phyloP scores from a whole-genome alignment of 2,888 invertebrate genomes.

The Conomelus anceps region DNA sequence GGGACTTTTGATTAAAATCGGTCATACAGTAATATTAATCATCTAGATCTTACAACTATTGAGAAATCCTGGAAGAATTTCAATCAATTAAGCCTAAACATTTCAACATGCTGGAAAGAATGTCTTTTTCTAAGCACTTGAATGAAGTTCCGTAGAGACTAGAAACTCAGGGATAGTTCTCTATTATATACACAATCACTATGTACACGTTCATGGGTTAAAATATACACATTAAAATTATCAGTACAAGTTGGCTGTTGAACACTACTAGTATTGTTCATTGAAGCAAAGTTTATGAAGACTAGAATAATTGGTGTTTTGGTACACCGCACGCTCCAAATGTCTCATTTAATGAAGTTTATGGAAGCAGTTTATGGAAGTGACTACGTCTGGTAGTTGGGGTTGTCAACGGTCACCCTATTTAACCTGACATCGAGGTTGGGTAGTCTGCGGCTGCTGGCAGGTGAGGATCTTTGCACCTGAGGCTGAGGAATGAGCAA shows the following conservation, averaged over 20 bases:
- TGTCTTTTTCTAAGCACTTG: neutral
- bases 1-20: neutral
- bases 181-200: neutral
- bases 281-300: neutral
- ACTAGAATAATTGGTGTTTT: neutral
- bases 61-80: neutral
- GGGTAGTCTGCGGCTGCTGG: constrained; percentile 15
- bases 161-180: neutral
- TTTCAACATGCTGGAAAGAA: neutral
- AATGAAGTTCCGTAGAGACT: neutral
- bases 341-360: no score
- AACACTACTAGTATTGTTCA: neutral
- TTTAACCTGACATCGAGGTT: constrained; percentile 32
- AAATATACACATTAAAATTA: neutral
- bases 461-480: no score
- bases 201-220: neutral
- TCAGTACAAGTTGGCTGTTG: neutral
- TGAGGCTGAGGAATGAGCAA: constrained; percentile 36
- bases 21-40: neutral
- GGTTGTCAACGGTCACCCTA: constrained; percentile 34
- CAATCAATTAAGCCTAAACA: neutral
- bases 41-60: neutral
- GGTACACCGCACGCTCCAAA: no score
- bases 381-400: constrained; percentile 34
- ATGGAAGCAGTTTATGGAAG: neutral